phyloP scores from a whole-genome alignment of 2,888 invertebrate genomes.

The Melanostoma mellinum region DNA sequence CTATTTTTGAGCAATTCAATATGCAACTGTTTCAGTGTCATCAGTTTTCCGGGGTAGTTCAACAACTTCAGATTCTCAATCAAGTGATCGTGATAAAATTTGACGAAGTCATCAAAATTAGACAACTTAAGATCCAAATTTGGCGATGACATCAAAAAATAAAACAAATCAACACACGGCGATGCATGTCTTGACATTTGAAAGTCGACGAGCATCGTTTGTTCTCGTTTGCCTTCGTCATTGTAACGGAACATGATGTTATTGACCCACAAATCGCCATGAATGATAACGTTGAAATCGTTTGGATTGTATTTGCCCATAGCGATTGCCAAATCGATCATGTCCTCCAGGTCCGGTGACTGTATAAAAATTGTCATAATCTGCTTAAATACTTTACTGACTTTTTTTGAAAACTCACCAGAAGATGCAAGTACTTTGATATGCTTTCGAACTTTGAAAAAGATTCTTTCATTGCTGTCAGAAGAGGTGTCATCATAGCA shows the following conservation, averaged over 20 bases:
- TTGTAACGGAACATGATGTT: constrained; percentile 78
- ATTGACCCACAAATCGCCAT: constrained; percentile 78
- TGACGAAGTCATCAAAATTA: constrained; percentile 78
- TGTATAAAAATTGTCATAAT: not conserved
- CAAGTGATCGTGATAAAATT: constrained; percentile 78
- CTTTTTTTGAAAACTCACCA: constrained; percentile 71
- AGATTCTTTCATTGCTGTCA: not conserved
- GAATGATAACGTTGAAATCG: constrained; percentile 77
- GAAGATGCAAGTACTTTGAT: constrained; percentile 72
- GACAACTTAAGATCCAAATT: constrained; percentile 77
- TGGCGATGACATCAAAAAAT: constrained; percentile 78
- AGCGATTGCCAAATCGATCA: constrained; percentile 40
- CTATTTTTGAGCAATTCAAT: constrained; percentile 75
- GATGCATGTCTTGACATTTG: constrained; percentile 77
- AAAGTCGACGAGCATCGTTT: constrained; percentile 77
- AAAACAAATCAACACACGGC: constrained; percentile 77
- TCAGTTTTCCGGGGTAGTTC: constrained; percentile 77
- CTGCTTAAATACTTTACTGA: not conserved
- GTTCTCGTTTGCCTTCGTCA: constrained; percentile 74
- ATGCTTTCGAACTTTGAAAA: no score
- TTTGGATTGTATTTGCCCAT: constrained; percentile 61
- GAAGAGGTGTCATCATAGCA: constrained; percentile 56
- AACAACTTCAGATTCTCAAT: constrained; percentile 75
- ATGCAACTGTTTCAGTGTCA: constrained; percentile 76
- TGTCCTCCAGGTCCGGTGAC: constrained; percentile 8